These are phyloP conservation scores for Agriopis leucophaearia DNA, from an alignment of 2,888 invertebrate species.

Conservation along the genomic window DNA sequence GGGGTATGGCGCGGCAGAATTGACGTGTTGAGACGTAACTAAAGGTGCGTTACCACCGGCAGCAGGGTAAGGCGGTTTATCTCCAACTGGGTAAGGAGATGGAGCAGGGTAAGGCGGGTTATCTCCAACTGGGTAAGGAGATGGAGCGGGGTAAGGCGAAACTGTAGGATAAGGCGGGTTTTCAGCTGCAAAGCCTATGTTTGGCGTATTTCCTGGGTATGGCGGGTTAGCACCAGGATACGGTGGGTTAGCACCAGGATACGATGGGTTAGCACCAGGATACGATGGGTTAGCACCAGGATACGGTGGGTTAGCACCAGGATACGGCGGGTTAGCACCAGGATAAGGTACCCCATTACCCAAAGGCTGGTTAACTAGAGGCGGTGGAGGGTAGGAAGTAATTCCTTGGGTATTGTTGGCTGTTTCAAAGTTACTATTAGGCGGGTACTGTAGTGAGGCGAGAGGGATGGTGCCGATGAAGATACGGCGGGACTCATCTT, in stretches of 20 bases:
- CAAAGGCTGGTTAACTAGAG: conserved; percentile 39
- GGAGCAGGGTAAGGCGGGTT: conserved; percentile 7
- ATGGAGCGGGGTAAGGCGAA: conserved; percentile 23
- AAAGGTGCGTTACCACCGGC: conserved; percentile 4
- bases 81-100: conserved; percentile 17
- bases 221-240: conserved; percentile 47
- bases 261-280: conserved; percentile 44
- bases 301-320: conserved; percentile 14
- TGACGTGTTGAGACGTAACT: conserved; percentile 2
- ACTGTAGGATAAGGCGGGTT: conserved; percentile 41
- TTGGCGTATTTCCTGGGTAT: conserved; percentile 36
- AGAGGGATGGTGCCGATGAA: conserved; percentile 72
- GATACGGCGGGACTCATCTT: conserved; percentile 54
- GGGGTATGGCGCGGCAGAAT: conserved; percentile 37
- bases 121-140: conserved; percentile 5
- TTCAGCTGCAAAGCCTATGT: conserved; percentile 14
- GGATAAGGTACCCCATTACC: conserved; percentile 41
- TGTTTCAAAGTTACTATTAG: conserved; percentile 51
- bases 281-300: conserved; percentile 44
- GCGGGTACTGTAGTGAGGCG: conserved; percentile 23
- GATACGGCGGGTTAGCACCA: conserved; percentile 32
- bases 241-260: conserved; percentile 41
- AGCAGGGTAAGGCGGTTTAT: conserved; percentile 8
- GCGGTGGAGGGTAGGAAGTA: conserved; percentile 46
- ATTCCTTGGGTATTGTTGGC: conserved; percentile 37